Evolutionary conservation across 2,113 vertebrate genomes (phyloP).

Genomic region (Cacatua alba): DNA sequence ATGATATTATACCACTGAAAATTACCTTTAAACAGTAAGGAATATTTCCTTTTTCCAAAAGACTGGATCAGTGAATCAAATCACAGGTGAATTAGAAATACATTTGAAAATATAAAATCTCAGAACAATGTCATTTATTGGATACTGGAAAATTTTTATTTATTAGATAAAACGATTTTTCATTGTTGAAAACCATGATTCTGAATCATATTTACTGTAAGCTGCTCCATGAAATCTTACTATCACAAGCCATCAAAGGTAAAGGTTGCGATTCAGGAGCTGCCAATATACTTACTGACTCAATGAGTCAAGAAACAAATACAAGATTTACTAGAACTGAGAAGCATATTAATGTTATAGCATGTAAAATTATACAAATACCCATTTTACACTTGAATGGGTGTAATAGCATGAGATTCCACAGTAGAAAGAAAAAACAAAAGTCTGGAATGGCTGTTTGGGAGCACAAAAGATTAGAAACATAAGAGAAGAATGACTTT

Average conservation of each 20-base stretch:
- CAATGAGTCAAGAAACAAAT: constrained; percentile 24
- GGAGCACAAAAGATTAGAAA: neutral
- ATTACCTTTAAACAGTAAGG: neutral
- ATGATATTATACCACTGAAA: neutral
- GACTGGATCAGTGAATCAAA: neutral
- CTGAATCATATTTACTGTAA: neutral
- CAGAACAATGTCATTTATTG: neutral
- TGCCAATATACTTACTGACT: neutral
- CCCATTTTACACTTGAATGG: neutral
- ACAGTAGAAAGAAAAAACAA: neutral
- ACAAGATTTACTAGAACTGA: neutral
- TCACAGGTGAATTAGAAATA: neutral
- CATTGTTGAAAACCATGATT: neutral
- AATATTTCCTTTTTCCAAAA: neutral
- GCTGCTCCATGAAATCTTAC: neutral
- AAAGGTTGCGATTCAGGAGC: neutral
- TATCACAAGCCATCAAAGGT: constrained; percentile 15
- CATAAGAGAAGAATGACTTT: neutral
- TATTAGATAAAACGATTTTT: neutral
- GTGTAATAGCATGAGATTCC: neutral
- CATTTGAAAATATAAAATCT: neutral
- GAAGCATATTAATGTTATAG: neutral
- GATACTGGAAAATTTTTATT: neutral
- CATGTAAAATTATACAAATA: neutral
- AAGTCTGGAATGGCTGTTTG: neutral